Evolutionary conservation across 2,888 invertebrate species (phyloP).

Genomic region (Phasia obesa): DNA sequence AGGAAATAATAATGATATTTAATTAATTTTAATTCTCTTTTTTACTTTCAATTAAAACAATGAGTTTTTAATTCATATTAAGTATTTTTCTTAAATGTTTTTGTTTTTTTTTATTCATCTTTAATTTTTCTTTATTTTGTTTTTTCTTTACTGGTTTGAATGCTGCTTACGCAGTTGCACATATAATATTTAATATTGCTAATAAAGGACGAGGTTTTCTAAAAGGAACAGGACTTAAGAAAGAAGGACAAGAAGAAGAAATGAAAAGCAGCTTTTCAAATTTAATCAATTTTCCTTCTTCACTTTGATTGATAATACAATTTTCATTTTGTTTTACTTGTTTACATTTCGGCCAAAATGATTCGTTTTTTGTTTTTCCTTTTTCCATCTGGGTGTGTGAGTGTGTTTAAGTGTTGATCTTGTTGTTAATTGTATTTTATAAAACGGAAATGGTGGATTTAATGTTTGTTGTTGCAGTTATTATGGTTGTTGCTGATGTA

Average conservation of each 20-base stretch:
- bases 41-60: slow-evolving; percentile 66
- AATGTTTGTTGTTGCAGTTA: slow-evolving; percentile 22
- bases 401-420: no score
- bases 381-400: not conserved
- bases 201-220: slow-evolving; percentile 50
- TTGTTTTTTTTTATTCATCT: slow-evolving; percentile 23
- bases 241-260: slow-evolving; percentile 17
- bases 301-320: slow-evolving; percentile 13
- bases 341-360: slow-evolving; percentile 45
- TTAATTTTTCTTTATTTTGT: slow-evolving; percentile 25
- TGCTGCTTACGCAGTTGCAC: slow-evolving; percentile 53
- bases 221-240: slow-evolving; percentile 30
- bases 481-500: slow-evolving; percentile 54
- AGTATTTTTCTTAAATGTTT: slow-evolving; percentile 40
- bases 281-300: slow-evolving; percentile 51
- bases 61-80: slow-evolving; percentile 53
- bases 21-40: slow-evolving; percentile 40
- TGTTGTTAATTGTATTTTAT: slow-evolving; percentile 38
- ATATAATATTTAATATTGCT: slow-evolving; percentile 63
- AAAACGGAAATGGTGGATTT: slow-evolving; percentile 60
- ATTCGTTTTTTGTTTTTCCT: slow-evolving; percentile 10
- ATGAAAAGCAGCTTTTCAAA: slow-evolving; percentile 43
- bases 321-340: slow-evolving; percentile 3
- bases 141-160: slow-evolving; percentile 23
- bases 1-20: slow-evolving; percentile 59